A percentile compares a stretch with the other conserved stretches of the same genome.
Conservation (phyloP, 2,113 vertebrate species). For the Mola mola region DNA sequence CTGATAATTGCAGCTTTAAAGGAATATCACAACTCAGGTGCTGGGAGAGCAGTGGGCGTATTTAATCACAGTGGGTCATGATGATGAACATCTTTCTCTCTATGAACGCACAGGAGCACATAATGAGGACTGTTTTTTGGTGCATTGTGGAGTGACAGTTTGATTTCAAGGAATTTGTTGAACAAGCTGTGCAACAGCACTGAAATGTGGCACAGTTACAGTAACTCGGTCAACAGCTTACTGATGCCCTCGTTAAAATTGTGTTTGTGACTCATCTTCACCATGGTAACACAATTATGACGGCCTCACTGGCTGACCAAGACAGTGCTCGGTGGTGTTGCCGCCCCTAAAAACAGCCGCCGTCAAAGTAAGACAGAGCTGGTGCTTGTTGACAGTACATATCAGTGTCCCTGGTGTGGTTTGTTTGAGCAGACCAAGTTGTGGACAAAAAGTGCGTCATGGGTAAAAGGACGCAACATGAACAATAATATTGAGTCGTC, state of each 20-base stretch:
- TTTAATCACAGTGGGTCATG: constrained; percentile 39
- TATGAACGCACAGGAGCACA: constrained; percentile 1
- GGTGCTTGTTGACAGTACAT: constrained; percentile 84
- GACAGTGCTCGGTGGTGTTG: constrained; percentile 88
- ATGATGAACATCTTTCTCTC: constrained; percentile 26
- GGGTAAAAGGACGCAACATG: too few species aligned
- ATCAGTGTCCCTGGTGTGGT: constrained; percentile 90
- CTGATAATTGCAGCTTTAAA: constrained; percentile 78
- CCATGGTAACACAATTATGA: constrained; percentile 64
- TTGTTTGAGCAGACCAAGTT: too few species aligned
- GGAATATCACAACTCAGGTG: constrained; percentile 73
- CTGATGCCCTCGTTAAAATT: constrained; percentile 55
- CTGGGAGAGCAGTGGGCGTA: constrained; percentile 33
- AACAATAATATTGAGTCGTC: too few species aligned
- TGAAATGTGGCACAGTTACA: constrained; percentile 29
- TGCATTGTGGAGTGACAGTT: constrained; percentile 13
- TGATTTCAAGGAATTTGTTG: constrained; percentile 25
- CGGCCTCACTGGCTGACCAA: constrained; percentile 86
- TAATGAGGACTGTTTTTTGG: neutral
- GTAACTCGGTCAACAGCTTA: constrained; percentile 40
- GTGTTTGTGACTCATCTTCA: constrained; percentile 46
- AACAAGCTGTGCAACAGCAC: constrained; percentile 5
- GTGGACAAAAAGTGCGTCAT: too few species aligned
- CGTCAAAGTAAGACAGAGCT: constrained; percentile 89
- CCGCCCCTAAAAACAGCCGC: constrained; percentile 84